phyloP scores from a whole-genome alignment of 2,888 invertebrate genomes.

The Melinaea marsaeus region DNA sequence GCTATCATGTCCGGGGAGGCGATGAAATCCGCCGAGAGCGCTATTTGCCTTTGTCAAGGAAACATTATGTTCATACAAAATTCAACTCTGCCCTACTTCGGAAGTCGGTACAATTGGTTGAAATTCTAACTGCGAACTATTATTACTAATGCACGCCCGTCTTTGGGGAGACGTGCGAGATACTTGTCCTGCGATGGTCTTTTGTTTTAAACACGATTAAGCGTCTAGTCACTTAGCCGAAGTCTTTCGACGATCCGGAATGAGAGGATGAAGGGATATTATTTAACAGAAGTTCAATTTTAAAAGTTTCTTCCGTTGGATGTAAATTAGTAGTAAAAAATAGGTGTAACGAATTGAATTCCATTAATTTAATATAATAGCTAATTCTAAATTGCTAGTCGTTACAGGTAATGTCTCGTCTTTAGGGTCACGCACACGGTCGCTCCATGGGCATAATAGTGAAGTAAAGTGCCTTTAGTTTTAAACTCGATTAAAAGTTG shows the following conservation, averaged over 20 bases:
- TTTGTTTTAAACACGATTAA: constrained; percentile 6
- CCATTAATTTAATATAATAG: not conserved
- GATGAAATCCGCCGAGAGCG: constrained; percentile 18
- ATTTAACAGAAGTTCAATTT: too few relatives aligned
- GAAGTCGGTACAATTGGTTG: constrained; percentile 29
- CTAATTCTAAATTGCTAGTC: constrained; percentile 23
- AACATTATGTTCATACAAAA: constrained; percentile 34
- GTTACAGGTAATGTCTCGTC: constrained; percentile 36
- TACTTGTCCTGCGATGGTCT: constrained; percentile 3
- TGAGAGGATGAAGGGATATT: too few relatives aligned
- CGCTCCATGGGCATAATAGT: constrained; percentile 25
- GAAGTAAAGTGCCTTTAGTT: constrained; percentile 52
- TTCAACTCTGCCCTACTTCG: constrained; percentile 32
- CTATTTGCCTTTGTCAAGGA: constrained; percentile 24
- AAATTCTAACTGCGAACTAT: constrained; percentile 31
- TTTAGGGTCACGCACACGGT: constrained; percentile 30
- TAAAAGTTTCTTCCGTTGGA: too few relatives aligned
- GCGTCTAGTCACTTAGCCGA: not conserved
- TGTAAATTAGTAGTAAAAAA: too few relatives aligned
- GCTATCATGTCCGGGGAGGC: constrained; percentile 20
- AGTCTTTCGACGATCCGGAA: not conserved
- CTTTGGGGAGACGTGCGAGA: constrained; percentile 23
- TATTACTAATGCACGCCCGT: constrained; percentile 35
- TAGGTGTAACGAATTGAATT: not conserved
- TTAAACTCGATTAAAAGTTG: constrained; percentile 41